A percentile compares a stretch with the other conserved stretches of the same genome.
Evolutionary conservation across 2,113 vertebrate species (phyloP).

Genomic region (Archocentrus centrarchus): DNA sequence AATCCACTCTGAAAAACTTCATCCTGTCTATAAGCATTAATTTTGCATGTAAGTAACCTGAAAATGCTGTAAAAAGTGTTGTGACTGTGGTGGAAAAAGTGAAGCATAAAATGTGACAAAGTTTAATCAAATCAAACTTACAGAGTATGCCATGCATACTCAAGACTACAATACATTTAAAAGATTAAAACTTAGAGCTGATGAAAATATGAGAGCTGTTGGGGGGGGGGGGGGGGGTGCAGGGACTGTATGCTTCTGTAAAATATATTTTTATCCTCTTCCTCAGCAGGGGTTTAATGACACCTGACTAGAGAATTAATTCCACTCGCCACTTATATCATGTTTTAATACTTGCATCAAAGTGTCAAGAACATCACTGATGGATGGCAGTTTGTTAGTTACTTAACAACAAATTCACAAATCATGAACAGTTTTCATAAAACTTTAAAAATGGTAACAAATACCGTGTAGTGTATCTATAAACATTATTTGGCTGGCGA

Average conservation of each 20-base stretch:
- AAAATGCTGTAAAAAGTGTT: neutral
- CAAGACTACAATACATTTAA: neutral
- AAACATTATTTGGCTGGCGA: neutral
- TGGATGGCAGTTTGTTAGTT: neutral
- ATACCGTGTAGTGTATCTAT: neutral
- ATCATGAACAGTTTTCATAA: neutral
- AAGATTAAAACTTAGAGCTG: neutral
- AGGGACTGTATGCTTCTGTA: neutral
- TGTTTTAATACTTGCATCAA: neutral
- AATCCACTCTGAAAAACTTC: too few species aligned
- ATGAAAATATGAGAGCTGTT: neutral
- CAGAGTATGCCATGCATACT: fast-evolving
- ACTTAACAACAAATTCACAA: neutral
- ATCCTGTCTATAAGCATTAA: neutral
- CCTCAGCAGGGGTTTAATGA: neutral
- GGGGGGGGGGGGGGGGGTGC: neutral
- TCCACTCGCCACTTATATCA: neutral
- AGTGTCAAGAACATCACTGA: neutral
- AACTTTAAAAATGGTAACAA: neutral
- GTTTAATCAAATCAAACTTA: neutral
- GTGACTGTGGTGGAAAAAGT: neutral
- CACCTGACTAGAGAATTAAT: neutral
- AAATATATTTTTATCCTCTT: neutral
- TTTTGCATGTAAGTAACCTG: neutral
- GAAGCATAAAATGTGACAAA: neutral